Evolutionary conservation across 2,797 vertebrate genomes (phyloP), one percentile per base, ranked within the genome.

Genomic region (Galaxias olidus): DNA sequence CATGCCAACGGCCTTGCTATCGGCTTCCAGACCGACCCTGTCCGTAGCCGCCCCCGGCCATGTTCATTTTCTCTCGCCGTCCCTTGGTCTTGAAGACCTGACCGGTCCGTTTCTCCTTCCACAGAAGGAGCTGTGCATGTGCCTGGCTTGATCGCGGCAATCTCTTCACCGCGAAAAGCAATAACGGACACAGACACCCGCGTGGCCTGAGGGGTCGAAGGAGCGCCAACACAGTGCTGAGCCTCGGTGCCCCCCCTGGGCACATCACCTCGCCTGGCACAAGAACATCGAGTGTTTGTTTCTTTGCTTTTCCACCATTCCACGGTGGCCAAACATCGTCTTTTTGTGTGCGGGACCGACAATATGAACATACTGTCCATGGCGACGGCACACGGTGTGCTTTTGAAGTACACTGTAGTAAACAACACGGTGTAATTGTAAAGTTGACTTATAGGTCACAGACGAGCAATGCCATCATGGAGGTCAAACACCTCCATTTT

Each of bases 91-190:
- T 9, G 59, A 8, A 8, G 61, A 17, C 61, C 0, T 46, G 30
- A 6, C 30, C 30, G 6, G 14, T 18, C 0, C 15, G 10, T 65
- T 44, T 56, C 19, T 65, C 53, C 15, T 15, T 52, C 12, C 20
- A 3, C 42, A 56, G 11, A 13, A 14, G 4, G 13, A 41, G 6
- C 41, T 0, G 1, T 30, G 18, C 9, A 45, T 46, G 72, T 15
- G 59, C 66, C 47, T 57, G 57, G 19, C 64, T 41, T 53, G 61
- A 68, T 65, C 4, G 62, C 30, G 49, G 59, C 30, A 48, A 18
- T 40, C 42, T 57, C 65, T 57, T 50, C 17, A 48, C 30, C 52
- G 52, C 43, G 54, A 62, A 50, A 71, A 61, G 19, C 62, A 61
- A 54, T 60, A n/a, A 45, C 58, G 15, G 55, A 0, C 52, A 30